Evolutionary conservation across 2,888 invertebrate species (phyloP), one percentile per base, ranked within the genome.

Genomic region (Neuroscelio doddi): DNA sequence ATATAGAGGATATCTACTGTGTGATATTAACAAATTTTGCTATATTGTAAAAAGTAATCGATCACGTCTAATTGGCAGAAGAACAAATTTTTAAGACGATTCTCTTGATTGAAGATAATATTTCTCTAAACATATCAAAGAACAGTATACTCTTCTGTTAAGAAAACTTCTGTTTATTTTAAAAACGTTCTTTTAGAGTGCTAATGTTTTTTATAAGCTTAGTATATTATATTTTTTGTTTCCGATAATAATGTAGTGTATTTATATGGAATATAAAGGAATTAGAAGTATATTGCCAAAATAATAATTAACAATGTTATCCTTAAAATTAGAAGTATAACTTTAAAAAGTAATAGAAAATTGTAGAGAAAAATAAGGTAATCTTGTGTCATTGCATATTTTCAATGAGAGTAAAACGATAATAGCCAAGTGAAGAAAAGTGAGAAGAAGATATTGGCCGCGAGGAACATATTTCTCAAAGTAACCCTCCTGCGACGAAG

Each of bases 381-480:
- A 61, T 61, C 61, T 49, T 9, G 30, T 53, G 65, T 55, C 65
- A 47, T 52, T 55, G 47, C 32, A 14, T 47, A 41, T 51, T 56
- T 51, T 41, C 59, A 42, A 52, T 47, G 57, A 50, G 61, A 53
- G 44, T 50, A 64, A 45, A 57, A 68, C 62, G 65, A 68, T 53
- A 66, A 67, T 53, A 58, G 61, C 58, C 57, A 57, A 50, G 63
- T 30, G 17, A 16, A 47, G 36, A 41, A 45, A 51, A 38, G 62
- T 30, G 63, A 64, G 26, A 29, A 42, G 32, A 24, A 52, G 32
- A 32, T 24, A 38, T 10, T 24, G 21, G 64, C 69, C 70, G 64
- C 50, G 59, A 59, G 70, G 61, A 75, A 71, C 76, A 74, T 78
- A 78, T 79, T 77, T 77, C 72, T 69, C 67, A 36, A 46, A 51